Evolutionary conservation across 2,113 vertebrate species (phyloP).

Genomic region (Grus americana): DNA sequence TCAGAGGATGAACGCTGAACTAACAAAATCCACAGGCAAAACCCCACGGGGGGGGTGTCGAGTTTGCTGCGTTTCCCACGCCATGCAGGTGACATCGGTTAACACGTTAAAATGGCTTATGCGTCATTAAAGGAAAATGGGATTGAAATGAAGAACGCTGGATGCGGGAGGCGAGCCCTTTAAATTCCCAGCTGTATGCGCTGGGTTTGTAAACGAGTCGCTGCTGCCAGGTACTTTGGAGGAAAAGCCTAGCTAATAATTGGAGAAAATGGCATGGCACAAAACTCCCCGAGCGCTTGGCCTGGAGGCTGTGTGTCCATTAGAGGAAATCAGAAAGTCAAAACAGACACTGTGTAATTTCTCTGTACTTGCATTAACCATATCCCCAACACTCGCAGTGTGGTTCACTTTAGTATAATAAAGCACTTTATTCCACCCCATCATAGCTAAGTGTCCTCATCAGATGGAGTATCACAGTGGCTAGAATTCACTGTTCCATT

Average conservation of each 20-base stretch:
- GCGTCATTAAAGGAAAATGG: not conserved
- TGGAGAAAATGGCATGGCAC: conserved; percentile 10
- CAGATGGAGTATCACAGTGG: not conserved
- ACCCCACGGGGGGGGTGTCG: fast-evolving
- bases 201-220: not conserved
- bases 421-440: conserved; percentile 34
- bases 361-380: conserved; percentile 29
- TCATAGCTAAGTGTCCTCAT: conserved; percentile 41
- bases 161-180: not conserved
- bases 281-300: not conserved
- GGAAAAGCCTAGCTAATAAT: not conserved
- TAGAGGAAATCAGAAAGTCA: conserved; percentile 53
- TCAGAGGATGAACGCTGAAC: not conserved
- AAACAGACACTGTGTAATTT: conserved; percentile 35
- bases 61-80: not conserved
- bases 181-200: not conserved
- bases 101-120: not conserved
- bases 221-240: not conserved
- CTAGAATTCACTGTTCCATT: conserved; percentile 27
- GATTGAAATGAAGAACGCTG: not conserved
- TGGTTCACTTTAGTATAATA: conserved; percentile 17
- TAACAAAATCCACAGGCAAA: not conserved
- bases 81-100: not conserved
- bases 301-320: not conserved
- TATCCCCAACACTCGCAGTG: not conserved